Conservation (phyloP, 1,140 invertebrate species). For the Cotesia glomerata region DNA sequence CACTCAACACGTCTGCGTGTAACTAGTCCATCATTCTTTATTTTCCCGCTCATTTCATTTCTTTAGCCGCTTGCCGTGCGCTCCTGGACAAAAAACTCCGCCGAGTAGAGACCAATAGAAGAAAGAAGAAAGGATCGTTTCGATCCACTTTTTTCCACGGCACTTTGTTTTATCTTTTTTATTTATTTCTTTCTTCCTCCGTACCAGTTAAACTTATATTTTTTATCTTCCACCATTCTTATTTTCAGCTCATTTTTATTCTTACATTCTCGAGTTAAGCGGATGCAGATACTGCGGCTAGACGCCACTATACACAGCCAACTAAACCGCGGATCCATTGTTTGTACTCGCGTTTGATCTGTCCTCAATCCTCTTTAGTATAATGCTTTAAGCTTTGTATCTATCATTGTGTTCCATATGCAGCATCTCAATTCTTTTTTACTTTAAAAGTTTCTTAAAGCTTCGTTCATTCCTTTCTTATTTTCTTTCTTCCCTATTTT, state of each 20-base stretch:
- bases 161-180: slow-evolving; percentile 13
- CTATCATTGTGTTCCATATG: too few species aligned
- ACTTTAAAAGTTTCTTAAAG: too few species aligned
- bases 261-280: slow-evolving; percentile 7
- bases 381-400: not conserved
- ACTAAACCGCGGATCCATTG: slow-evolving; percentile 11
- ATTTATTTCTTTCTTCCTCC: not conserved
- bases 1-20: too few species aligned
- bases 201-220: not conserved
- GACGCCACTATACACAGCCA: not conserved
- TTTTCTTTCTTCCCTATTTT: too few species aligned
- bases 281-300: slow-evolving; percentile 15
- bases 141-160: slow-evolving; percentile 21
- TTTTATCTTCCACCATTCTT: not conserved
- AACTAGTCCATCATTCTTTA: too few species aligned
- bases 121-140: slow-evolving; percentile 20
- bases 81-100: too few species aligned
- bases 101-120: not conserved
- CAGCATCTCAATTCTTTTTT: too few species aligned
- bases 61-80: too few species aligned
- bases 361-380: slow-evolving; percentile 12
- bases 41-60: too few species aligned
- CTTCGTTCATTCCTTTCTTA: too few species aligned
- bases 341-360: slow-evolving; percentile 27
- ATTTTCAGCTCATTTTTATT: not conserved